phyloP scores from a whole-genome alignment of 2,797 vertebrate species.

The Delichon dasypus region DNA sequence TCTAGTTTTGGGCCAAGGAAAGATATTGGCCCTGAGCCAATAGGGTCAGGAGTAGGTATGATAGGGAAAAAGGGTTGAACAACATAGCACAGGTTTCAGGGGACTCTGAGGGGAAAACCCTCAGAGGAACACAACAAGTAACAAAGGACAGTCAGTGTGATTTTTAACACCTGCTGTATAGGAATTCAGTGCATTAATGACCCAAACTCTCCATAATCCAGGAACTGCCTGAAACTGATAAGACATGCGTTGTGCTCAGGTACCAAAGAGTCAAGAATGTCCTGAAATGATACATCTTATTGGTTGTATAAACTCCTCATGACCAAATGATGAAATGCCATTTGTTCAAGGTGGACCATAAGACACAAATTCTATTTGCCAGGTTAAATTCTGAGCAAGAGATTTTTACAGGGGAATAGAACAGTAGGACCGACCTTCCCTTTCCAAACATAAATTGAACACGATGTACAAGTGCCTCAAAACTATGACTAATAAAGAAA shows the following conservation, averaged over 20 bases:
- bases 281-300: background rate
- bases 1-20: no score
- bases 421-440: background rate
- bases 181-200: background rate
- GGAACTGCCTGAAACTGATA: background rate
- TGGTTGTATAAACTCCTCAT: background rate
- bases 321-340: background rate
- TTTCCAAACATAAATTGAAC: background rate
- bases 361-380: background rate
- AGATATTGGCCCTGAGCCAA: no score
- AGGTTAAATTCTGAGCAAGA: background rate
- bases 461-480: background rate
- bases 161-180: background rate
- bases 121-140: no score
- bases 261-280: background rate
- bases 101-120: no score
- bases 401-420: background rate
- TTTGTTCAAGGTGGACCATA: background rate
- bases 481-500: slow-evolving; percentile 24
- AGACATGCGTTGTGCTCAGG: background rate
- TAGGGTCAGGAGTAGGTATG: no score
- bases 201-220: background rate
- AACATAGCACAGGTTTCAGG: no score
- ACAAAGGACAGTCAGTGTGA: background rate
- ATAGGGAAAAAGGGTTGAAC: no score